A percentile compares a stretch with the other conserved stretches of the same genome.
phyloP scores from a whole-genome alignment of 1,140 invertebrate genomes.

The Drosophila pectinifera region DNA sequence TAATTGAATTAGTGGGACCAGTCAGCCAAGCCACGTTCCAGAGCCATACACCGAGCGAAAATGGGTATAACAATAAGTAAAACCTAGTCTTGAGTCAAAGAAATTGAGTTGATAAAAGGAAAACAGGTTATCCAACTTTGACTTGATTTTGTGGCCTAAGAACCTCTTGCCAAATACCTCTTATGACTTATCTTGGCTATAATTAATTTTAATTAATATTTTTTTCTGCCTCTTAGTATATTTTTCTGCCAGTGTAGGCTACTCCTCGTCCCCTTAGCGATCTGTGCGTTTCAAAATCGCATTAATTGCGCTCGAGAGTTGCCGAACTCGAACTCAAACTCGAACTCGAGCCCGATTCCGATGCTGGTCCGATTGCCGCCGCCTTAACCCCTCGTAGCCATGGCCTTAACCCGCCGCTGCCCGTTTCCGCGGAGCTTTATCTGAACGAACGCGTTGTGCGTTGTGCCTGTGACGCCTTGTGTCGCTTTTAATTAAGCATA shows the following conservation, averaged over 20 bases:
- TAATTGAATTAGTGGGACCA: constrained; percentile 78
- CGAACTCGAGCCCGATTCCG: constrained; percentile 27
- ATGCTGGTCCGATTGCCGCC: constrained; percentile 13
- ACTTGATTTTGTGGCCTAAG: too few species aligned
- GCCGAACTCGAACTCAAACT: constrained; percentile 17
- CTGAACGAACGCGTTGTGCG: constrained; percentile 53
- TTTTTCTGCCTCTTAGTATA: too few species aligned
- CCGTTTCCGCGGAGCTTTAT: constrained; percentile 20
- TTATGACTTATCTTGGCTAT: too few species aligned
- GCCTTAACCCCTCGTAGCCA: not conserved
- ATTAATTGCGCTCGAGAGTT: constrained; percentile 76
- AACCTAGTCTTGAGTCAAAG: too few species aligned
- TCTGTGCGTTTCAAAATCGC: constrained; percentile 83
- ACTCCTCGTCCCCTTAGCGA: constrained; percentile 24
- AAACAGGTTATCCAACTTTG: too few species aligned
- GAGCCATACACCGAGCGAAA: constrained; percentile 6
- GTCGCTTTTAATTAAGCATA: constrained; percentile 85
- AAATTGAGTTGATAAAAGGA: too few species aligned
- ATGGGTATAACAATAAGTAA: not conserved
- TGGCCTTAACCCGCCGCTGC: constrained; percentile 4
- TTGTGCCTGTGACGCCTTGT: constrained; percentile 63
- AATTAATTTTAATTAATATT: not conserved
- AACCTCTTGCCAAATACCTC: too few species aligned
- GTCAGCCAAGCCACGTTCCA: constrained; percentile 33
- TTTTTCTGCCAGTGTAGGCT: constrained; percentile 8